phyloP scores from a whole-genome alignment of 2,888 invertebrate genomes.

The Oscheius sp. region DNA sequence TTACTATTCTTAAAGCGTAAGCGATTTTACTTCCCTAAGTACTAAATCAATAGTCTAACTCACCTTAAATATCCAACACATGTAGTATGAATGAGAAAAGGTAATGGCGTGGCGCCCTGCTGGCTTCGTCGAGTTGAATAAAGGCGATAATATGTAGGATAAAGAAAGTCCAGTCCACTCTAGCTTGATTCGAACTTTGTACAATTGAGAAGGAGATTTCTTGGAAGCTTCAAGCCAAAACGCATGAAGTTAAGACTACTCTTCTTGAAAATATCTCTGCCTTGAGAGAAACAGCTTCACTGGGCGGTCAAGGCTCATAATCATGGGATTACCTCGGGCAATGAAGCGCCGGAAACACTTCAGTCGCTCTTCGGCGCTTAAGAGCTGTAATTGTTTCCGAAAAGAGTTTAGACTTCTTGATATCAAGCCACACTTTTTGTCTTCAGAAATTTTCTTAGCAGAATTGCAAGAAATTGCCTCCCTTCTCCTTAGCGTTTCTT shows the following conservation, averaged over 20 bases:
- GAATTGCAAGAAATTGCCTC: too few relatives aligned
- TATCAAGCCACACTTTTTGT: not conserved
- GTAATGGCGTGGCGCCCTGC: constrained; percentile 19
- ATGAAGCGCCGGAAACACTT: constrained; percentile 20
- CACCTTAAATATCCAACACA: constrained; percentile 33
- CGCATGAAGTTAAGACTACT: not conserved
- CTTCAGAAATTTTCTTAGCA: too few relatives aligned
- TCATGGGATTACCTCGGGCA: constrained; percentile 29
- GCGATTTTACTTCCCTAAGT: not conserved
- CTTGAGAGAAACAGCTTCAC: constrained; percentile 9
- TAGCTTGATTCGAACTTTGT: too few relatives aligned
- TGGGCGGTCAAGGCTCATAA: constrained; percentile 28
- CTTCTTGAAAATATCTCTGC: not conserved
- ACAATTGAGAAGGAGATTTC: too few relatives aligned
- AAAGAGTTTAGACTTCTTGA: too few relatives aligned
- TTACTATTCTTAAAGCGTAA: not conserved
- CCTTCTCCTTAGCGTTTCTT: too few relatives aligned
- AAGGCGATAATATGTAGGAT: constrained; percentile 21
- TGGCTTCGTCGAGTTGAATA: constrained; percentile 14
- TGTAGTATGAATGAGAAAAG: constrained; percentile 27
- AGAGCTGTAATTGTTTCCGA: too few relatives aligned
- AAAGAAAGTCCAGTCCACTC: constrained; percentile 16
- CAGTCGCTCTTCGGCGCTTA: too few relatives aligned
- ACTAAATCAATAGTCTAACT: constrained; percentile 8
- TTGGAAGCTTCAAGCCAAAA: not conserved